Evolutionary conservation across 1,140 invertebrate species (phyloP), one percentile per base, ranked within the genome.

Genomic region (Aphis craccivora): DNA sequence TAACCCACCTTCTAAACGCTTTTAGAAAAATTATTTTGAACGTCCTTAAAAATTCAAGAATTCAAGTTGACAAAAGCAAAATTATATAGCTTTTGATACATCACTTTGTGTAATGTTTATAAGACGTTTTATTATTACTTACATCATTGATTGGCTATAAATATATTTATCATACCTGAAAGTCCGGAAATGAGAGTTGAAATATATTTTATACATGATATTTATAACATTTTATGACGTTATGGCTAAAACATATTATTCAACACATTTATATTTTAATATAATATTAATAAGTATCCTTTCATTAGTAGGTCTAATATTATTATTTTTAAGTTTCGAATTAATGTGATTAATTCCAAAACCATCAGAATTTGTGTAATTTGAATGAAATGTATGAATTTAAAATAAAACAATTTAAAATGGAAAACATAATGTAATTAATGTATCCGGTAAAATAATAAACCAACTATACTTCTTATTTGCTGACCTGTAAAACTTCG

Each of bases 401-500:
- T 25, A 40, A 40, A 84, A 25, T 25, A 84, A 84, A 84, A 9
- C 25, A 23, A 84, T 84, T 25, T 84, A 23, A 43, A 37, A 40
- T 43, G 23, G 23, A 84, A 40, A 40, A 25, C 37, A 40, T 40
- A 84, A 84, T n/a, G 20, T 76, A 76, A 76, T 76, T 83, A 84
- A 23, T 84, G 43, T 87, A 84, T 87, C 43, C 51, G 14, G 43
- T 87, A 87, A 87, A 48, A 87, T 87, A 48, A 87, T 87, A n/a
- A 45, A 48, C 43, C 43, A 48, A 84, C 37, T n/a, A 30, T n/a
- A 87, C 43, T 87, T 30, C 86, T 51, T 45, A 48, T 87, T 87
- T 48, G 22, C 43, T 87, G 86, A 87, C 43, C 86, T 87, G 43
- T 48, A 87, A 48, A 87, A 87, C 43, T 87, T n/a, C 43, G 45